A percentile compares a stretch with the other conserved stretches of the same genome.
These are phyloP conservation scores for Scomber japonicus DNA, from an alignment of 2,113 vertebrate species.

Conservation along the genomic window DNA sequence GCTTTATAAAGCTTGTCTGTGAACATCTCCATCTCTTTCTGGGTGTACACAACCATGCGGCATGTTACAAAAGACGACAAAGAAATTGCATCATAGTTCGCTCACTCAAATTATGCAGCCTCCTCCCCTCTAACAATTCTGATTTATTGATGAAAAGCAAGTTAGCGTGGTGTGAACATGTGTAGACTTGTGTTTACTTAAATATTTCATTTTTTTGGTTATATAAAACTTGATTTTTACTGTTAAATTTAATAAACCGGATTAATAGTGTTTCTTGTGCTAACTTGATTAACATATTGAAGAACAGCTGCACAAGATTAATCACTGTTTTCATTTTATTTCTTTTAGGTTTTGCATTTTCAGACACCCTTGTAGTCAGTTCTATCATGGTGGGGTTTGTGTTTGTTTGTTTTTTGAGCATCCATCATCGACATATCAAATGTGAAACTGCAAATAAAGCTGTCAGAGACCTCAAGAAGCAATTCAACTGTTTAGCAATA, in stretches of 20 bases:
- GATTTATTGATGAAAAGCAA: conserved; percentile 79
- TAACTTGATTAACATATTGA: conserved; percentile 71
- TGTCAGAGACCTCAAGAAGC: conserved; percentile 42
- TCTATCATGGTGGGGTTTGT: conserved; percentile 51
- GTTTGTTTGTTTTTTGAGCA: background rate
- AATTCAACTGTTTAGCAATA: conserved; percentile 46
- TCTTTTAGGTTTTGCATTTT: conserved; percentile 59
- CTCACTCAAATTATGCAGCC: conserved; percentile 66
- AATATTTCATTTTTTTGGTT: conserved; percentile 25
- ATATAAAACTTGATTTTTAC: conserved; percentile 18
- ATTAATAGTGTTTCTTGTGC: background rate
- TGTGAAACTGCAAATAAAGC: conserved; percentile 49
- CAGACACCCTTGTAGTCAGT: conserved; percentile 60
- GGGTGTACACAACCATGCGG: conserved; percentile 53
- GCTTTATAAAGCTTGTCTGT: conserved; percentile 26
- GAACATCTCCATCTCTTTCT: conserved; percentile 56
- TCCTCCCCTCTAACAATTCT: conserved; percentile 52
- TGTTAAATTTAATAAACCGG: background rate
- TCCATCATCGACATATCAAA: conserved; percentile 8
- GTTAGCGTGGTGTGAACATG: conserved; percentile 48
- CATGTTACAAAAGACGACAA: conserved; percentile 77
- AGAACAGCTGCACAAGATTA: conserved; percentile 72
- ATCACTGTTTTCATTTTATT: conserved; percentile 64
- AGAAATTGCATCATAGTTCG: conserved; percentile 79
- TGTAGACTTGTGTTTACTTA: conserved; percentile 40